phyloP scores from a whole-genome alignment of 2,888 invertebrate species.

The Eupithecia insigniata region DNA sequence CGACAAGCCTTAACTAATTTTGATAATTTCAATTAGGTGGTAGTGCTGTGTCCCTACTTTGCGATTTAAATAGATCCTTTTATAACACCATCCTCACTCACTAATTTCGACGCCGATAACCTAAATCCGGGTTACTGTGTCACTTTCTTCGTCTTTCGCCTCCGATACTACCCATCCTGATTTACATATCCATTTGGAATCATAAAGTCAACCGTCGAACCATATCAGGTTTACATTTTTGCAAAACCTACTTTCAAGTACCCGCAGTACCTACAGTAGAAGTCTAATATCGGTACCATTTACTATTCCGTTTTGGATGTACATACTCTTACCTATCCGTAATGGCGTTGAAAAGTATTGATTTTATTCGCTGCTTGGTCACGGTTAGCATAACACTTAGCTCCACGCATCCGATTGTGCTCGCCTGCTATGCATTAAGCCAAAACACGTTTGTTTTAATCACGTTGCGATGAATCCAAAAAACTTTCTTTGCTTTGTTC shows the following conservation, averaged over 20 bases:
- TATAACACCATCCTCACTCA: conserved; percentile 65
- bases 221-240: conserved; percentile 28
- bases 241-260: conserved; percentile 26
- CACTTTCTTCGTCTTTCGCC: conserved; percentile 73
- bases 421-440: conserved; percentile 51
- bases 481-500: conserved; percentile 80
- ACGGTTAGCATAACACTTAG: conserved; percentile 34
- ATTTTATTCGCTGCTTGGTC: conserved; percentile 26
- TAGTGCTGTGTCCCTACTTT: neutral
- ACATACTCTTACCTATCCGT: neutral
- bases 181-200: conserved; percentile 46
- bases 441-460: conserved; percentile 72
- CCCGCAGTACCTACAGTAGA: neutral
- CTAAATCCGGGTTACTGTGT: conserved; percentile 68
- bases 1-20: conserved; percentile 55
- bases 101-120: conserved; percentile 59
- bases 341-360: conserved; percentile 24
- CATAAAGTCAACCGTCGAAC: conserved; percentile 34
- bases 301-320: conserved; percentile 18
- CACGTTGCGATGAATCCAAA: conserved; percentile 66
- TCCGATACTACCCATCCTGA: conserved; percentile 51
- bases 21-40: conserved; percentile 19
- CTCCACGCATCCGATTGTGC: conserved; percentile 48
- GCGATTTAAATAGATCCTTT: neutral
- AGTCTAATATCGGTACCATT: neutral